phyloP scores from a whole-genome alignment of 2,888 invertebrate species.

The Morinoia aosen region DNA sequence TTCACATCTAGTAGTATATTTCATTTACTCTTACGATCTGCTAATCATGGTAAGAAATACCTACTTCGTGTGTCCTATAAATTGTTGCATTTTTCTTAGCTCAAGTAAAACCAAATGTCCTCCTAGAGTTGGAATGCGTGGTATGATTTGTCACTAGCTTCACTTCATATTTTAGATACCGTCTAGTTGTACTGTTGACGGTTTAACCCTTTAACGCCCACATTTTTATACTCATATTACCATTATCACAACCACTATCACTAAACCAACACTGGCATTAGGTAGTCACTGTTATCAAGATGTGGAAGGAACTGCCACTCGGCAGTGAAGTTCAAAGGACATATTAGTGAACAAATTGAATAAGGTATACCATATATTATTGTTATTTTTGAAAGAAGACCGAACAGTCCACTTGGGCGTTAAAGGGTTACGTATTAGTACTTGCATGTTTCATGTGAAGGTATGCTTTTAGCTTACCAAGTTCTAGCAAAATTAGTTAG shows the following conservation, averaged over 20 bases:
- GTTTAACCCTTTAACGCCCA: too few species aligned
- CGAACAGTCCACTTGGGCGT: too few species aligned
- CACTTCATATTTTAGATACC: neutral
- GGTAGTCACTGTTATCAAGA: too few species aligned
- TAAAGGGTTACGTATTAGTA: too few species aligned
- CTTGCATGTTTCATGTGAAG: neutral
- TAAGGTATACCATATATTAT: too few species aligned
- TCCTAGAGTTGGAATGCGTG: neutral
- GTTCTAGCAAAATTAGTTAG: neutral
- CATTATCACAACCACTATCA: too few species aligned
- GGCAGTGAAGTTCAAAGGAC: too few species aligned
- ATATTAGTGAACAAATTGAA: too few species aligned
- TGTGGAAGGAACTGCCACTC: too few species aligned
- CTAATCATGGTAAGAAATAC: neutral
- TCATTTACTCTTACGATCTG: neutral
- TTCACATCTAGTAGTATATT: neutral
- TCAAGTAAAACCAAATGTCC: neutral
- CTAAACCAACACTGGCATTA: too few species aligned
- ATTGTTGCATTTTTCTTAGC: neutral
- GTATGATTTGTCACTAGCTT: neutral
- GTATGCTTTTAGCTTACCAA: neutral
- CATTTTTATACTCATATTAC: too few species aligned
- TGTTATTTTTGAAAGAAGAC: too few species aligned
- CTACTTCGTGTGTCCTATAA: neutral
- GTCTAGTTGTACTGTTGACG: neutral